A percentile compares a stretch with the other conserved stretches of the same genome.
These are phyloP conservation scores for Galeopterus variegatus DNA, from an alignment of 2,113 vertebrate species.

Conservation along the genomic window DNA sequence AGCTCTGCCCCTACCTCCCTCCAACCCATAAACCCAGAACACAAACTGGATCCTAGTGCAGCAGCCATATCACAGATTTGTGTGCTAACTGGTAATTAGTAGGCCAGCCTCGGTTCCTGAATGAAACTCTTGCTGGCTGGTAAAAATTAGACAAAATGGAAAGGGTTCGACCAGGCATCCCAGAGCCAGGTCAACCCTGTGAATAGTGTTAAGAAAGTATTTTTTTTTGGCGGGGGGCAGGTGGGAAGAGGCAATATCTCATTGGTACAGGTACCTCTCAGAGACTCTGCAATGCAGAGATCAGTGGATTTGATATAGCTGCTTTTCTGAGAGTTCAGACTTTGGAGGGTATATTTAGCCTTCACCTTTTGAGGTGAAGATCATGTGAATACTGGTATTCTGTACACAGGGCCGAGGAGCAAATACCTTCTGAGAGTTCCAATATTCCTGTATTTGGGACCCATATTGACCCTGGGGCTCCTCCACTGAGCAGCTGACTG, in stretches of 20 bases:
- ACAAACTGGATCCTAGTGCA: neutral
- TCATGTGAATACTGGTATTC: neutral
- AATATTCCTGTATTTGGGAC: neutral
- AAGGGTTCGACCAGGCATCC: neutral
- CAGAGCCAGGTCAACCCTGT: neutral
- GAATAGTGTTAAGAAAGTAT: neutral
- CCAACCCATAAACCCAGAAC: neutral
- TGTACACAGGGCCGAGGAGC: neutral
- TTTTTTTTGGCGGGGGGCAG: neutral
- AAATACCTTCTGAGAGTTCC: neutral
- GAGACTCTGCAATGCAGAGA: neutral
- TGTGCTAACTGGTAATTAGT: neutral
- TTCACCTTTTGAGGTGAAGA: neutral
- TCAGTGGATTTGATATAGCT: neutral
- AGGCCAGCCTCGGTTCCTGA: neutral
- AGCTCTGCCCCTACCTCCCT: neutral
- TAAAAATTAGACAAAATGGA: neutral
- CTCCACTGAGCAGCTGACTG: constrained; percentile 63
- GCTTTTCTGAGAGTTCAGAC: neutral
- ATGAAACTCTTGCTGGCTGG: neutral
- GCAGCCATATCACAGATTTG: neutral
- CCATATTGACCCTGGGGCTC: constrained; percentile 20
- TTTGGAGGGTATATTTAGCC: neutral
- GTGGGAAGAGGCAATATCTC: neutral
- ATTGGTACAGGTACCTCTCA: neutral